Base-by-base conservation (phyloP, 2,888 invertebrate genomes). In the Catocala sponsa region DNA sequence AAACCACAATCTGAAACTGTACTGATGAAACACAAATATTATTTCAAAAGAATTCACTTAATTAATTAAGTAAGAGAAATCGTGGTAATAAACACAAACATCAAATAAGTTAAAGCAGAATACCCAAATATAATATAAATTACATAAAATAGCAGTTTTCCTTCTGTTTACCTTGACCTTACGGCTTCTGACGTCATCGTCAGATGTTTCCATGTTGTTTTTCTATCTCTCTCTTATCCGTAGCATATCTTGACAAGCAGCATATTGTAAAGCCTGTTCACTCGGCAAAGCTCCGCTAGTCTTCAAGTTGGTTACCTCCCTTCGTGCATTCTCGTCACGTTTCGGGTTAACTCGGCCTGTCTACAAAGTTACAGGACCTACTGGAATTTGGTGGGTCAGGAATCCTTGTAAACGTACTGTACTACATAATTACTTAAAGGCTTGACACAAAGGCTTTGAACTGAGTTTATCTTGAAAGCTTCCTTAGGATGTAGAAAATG, bases 291-390 rank as follows among this genome's bases (percentile, higher is more conserved):
- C 12, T 12, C 13, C 12, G 44, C 42, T 44, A 11, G 42, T 42
- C 10, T n/a, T 5, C 0, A 13, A 7, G 15, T 46, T 12, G 12
- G n/a, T 5, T 33, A 47, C 25, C 6, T 25, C 12, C 41, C 1
- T 25, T 42, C 52, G 25, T 42, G 6, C 12, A 44, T 54, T 54
- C 44, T 11, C 33, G 54, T 54, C 54, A 54, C 44, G 54, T 7
- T 33, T 54, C 54, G 35, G 12, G 7, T 11, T 12, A 33, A 46
- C 10, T 33, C 54, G 33, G 43, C 10, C 15, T 46, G 11, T 54
- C 54, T 46, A 35, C 46, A 46, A 54, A 54, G 54, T 54, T 54
- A 11, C 4, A 48, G 48, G 48, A 33, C 33, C 11, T 48, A 11
- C 15, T 33, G 32, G 48, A n/a, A 9, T 48, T 48, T 33, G 48